A percentile compares a stretch with the other conserved stretches of the same genome.
These are phyloP conservation scores for Cebus imitator DNA, from an alignment of 2,113 vertebrate genomes.

Conservation along the genomic window DNA sequence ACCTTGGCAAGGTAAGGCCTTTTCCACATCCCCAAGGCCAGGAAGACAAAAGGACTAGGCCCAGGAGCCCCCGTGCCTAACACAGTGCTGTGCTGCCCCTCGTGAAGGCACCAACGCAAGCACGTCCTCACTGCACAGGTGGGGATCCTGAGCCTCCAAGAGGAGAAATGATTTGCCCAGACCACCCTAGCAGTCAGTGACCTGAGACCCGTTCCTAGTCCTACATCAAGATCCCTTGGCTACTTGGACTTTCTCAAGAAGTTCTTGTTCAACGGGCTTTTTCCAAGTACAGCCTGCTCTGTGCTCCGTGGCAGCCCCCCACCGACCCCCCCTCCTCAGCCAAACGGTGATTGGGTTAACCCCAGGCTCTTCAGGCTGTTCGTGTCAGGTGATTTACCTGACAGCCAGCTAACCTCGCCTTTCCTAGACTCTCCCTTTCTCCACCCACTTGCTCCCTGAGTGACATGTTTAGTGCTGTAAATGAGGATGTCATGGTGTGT, in stretches of 20 bases:
- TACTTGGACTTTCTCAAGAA: not conserved
- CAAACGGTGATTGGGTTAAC: not conserved
- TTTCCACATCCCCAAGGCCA: accelerated
- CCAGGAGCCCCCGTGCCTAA: not conserved
- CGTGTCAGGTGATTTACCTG: not conserved
- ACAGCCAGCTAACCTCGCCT: not conserved
- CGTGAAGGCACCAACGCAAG: accelerated
- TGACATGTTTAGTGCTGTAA: not conserved
- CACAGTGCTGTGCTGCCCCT: accelerated
- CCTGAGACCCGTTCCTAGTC: not conserved
- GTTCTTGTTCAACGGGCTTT: accelerated
- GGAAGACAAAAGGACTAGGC: accelerated
- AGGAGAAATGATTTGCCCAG: accelerated
- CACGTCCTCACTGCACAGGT: accelerated
- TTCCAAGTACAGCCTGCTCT: accelerated
- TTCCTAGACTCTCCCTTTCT: slow-evolving; percentile 51
- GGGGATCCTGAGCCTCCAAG: not conserved
- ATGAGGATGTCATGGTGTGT: not conserved
- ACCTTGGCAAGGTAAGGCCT: accelerated
- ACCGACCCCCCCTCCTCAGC: accelerated
- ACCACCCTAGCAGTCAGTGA: not conserved
- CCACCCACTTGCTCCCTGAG: not conserved
- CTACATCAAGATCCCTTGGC: not conserved
- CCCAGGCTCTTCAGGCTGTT: accelerated
- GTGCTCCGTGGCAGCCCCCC: accelerated